Conservation (phyloP, 2,888 invertebrate genomes). For the Drosophila sordidapex region DNA sequence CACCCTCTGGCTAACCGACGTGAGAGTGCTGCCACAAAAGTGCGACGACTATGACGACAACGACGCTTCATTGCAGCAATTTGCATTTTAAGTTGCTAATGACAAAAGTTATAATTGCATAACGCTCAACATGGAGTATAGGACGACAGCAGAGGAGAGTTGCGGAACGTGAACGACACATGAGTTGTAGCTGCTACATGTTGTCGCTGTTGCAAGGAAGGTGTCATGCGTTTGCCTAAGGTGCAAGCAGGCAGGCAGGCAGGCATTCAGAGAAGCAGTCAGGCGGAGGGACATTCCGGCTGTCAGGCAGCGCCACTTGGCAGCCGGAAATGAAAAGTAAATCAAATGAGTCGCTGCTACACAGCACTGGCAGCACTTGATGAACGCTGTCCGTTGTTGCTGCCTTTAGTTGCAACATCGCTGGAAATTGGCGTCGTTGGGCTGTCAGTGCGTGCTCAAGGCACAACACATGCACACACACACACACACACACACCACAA, state of each 20-base stretch:
- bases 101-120: conserved; percentile 84
- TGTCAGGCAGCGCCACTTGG: conserved; percentile 56
- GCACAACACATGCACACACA: conserved; percentile 4
- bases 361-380: conserved; percentile 3
- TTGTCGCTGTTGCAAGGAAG: conserved; percentile 36
- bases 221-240: conserved; percentile 41
- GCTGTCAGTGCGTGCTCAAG: conserved; percentile 60
- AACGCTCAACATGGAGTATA: conserved; percentile 71
- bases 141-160: conserved; percentile 20
- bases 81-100: conserved; percentile 83
- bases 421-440: conserved; percentile 56
- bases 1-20: conserved; percentile 22
- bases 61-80: conserved; percentile 81
- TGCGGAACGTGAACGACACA: conserved; percentile 39
- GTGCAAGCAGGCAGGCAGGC: neutral
- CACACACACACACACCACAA: neutral
- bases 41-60: conserved; percentile 38
- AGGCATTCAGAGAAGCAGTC: neutral
- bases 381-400: conserved; percentile 52
- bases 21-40: conserved; percentile 51
- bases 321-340: conserved; percentile 82
- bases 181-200: conserved; percentile 43
- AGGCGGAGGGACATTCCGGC: conserved; percentile 8
- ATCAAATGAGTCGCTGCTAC: conserved; percentile 74
- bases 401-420: conserved; percentile 26